phyloP scores from a whole-genome alignment of 2,797 vertebrate genomes.

The Acomys russatus region DNA sequence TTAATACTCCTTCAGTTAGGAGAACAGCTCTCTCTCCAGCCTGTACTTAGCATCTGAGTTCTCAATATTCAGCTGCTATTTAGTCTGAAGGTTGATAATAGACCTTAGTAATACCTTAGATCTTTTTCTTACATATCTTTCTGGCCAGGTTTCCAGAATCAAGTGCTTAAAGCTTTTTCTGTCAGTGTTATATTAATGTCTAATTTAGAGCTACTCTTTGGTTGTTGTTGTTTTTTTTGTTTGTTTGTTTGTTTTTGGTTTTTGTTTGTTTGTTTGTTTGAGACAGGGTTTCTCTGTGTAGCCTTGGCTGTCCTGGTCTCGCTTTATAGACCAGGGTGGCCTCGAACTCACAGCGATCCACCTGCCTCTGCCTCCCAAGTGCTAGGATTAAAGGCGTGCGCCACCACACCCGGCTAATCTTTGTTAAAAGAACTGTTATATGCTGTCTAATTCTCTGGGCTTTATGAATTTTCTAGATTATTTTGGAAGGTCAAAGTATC shows the following conservation, averaged over 20 bases:
- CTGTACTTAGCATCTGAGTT: constrained; percentile 60
- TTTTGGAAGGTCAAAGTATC: constrained; percentile 20
- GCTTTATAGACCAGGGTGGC: too few relatives aligned
- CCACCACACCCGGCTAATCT: too few relatives aligned
- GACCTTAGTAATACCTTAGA: constrained; percentile 10
- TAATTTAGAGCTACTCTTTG: constrained; percentile 54
- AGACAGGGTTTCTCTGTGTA: too few relatives aligned
- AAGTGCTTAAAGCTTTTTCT: constrained; percentile 60
- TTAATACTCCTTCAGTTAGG: constrained; percentile 67
- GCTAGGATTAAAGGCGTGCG: too few relatives aligned
- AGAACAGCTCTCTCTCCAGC: constrained; percentile 68
- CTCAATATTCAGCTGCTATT: constrained; percentile 60
- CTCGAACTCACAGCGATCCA: too few relatives aligned
- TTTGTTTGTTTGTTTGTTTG: too few relatives aligned
- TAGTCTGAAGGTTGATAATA: constrained; percentile 68
- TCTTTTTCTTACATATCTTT: constrained; percentile 63
- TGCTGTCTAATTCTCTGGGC: constrained; percentile 46
- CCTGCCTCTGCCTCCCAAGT: too few relatives aligned
- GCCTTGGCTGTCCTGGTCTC: too few relatives aligned
- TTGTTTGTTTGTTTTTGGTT: too few relatives aligned
- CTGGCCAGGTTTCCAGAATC: constrained; percentile 62
- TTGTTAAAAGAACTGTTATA: constrained; percentile 42
- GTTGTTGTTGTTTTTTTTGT: too few relatives aligned
- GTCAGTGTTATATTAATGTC: constrained; percentile 48
- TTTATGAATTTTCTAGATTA: constrained; percentile 64